Conservation (phyloP, 2,113 vertebrate species). For the Rhagologus leucostigma region DNA sequence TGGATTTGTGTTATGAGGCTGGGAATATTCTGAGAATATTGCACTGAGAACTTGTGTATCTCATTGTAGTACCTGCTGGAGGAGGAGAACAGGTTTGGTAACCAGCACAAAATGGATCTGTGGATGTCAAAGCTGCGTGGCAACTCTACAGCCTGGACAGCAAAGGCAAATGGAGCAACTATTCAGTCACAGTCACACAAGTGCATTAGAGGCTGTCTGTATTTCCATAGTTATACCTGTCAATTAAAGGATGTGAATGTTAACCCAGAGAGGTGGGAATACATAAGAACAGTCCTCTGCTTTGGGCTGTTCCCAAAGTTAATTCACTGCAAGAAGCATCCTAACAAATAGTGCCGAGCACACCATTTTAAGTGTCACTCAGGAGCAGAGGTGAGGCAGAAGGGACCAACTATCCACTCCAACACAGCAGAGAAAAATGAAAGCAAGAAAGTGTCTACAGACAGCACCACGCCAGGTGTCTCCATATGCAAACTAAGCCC, state of each 20-base stretch:
- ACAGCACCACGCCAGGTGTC: neutral
- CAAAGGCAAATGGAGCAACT: neutral
- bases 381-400: neutral
- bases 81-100: neutral
- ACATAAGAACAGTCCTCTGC: neutral
- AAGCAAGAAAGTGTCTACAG: neutral
- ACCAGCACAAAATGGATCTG: neutral
- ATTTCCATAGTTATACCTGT: neutral
- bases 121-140: accelerated
- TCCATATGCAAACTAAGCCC: neutral
- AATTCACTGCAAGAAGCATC: neutral
- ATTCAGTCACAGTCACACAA: accelerated
- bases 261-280: neutral
- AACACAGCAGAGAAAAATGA: neutral
- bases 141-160: neutral
- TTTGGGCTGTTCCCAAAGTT: neutral
- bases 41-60: neutral
- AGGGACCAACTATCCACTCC: too few species aligned
- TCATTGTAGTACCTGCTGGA: neutral
- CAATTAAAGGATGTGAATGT: neutral
- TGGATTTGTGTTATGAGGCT: neutral
- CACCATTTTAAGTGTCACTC: neutral
- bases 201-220: accelerated
- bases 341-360: neutral
- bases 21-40: neutral